Base-by-base conservation (phyloP, 2,888 invertebrate genomes). In the Melanchra persicariae region DNA sequence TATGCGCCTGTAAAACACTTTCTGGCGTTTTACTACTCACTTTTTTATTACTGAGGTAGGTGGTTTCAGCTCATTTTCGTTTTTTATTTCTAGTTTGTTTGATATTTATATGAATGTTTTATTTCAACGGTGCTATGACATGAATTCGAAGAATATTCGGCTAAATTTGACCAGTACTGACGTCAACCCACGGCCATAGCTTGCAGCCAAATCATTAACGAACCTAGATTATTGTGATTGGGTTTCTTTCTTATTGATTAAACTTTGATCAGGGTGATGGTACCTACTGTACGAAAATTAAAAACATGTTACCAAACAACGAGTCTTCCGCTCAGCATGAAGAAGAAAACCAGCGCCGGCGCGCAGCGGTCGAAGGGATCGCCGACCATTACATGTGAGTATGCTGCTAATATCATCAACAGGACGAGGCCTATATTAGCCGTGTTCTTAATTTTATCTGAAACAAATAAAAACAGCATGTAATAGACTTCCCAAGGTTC, bases 281-380 rank as follows among this genome's bases (percentile, higher is more conserved):
- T 30, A 30, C 6, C 2, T 54, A 52, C 6, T 6, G 12, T 43
- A 12, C 3, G 49, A 55, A 61, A 55, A 37, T 4, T 12, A 54
- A 5, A 66, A 70, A 57, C 7, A 61, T 66, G 87, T 93, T 95
- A 97, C 97, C 97, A 99, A 77, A 99, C 98, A 30, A 99, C 98
- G 79, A 99, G 96, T 83, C 99, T 97, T 77, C 99, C 99, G 82
- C 97, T 97, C 59, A 99, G 96, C 98, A 99, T 98, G 92, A 99
- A 98, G 91, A 98, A 98, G 94, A 99, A 99, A 81, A 98, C 98
- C 90, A 99, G 93, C 69, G 98, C 98, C 0, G 98, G 98, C 19
- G 98, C 99, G 66, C 98, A 98, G 85, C 99, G 97, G 92, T 99
- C 99, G 92, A 99, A 98, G 83, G 98, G 98, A 92, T 99, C 99